Evolutionary conservation across 2,797 vertebrate species (phyloP).

Genomic region (Eupleurogrammus muticus): DNA sequence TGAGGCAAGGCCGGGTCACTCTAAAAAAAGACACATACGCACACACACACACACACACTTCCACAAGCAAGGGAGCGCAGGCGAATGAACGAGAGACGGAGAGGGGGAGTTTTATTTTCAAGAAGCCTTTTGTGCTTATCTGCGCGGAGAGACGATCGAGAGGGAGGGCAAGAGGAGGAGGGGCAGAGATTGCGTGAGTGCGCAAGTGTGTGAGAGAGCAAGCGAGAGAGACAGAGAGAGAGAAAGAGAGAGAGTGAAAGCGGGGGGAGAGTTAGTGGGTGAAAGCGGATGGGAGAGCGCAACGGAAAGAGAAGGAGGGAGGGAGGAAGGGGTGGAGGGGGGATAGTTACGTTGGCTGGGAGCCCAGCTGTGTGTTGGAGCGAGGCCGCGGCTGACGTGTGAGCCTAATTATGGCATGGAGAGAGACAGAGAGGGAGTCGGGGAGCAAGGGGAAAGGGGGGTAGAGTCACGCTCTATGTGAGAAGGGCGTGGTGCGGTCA

Average conservation of each 20-base stretch:
- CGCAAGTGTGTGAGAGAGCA: constrained; percentile 22
- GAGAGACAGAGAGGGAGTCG: constrained; percentile 60
- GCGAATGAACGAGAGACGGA: constrained; percentile 45
- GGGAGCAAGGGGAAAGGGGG: constrained; percentile 10
- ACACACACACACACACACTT: constrained; percentile 30
- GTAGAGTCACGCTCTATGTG: constrained; percentile 75
- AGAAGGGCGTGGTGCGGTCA: constrained; percentile 79
- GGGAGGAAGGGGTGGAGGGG: constrained; percentile 15
- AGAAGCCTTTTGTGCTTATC: constrained; percentile 82
- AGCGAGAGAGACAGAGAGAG: constrained; percentile 33
- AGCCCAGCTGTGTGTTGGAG: constrained; percentile 83
- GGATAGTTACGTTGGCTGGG: constrained; percentile 73
- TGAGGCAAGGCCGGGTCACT: constrained; percentile 75
- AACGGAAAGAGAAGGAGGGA: constrained; percentile 65
- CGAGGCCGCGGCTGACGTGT: constrained; percentile 82
- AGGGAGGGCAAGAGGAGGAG: constrained; percentile 57
- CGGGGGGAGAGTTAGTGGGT: constrained; percentile 52
- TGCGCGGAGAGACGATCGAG: constrained; percentile 63
- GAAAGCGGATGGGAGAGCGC: constrained; percentile 76
- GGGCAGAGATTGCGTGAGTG: constrained; percentile 60
- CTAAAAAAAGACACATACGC: constrained; percentile 68
- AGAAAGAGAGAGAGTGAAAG: constrained; percentile 41
- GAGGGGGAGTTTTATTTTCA: constrained; percentile 78
- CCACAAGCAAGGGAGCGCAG: constrained; percentile 54
- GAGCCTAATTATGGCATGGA: constrained; percentile 83